Base-by-base conservation (phyloP, 1,140 invertebrate genomes). In the Cydia splendana region DNA sequence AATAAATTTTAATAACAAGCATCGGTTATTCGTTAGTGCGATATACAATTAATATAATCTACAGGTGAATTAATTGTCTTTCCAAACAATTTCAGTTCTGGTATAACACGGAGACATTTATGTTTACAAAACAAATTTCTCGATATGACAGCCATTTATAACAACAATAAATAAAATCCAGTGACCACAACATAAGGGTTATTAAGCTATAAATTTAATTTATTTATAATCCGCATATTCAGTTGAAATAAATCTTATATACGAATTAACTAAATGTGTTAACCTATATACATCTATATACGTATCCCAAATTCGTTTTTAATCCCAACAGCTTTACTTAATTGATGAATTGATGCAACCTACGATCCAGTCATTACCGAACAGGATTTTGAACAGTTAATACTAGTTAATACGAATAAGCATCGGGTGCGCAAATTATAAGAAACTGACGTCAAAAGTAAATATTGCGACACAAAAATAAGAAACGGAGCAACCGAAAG, bases 401-500 rank as follows among this genome's bases (percentile, higher is more conserved):
- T 5, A 24, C 20, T n/a, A 34, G 4, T 34, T 34, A 67, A 67
- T 5, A 24, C 20, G n/a, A n/a, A n/a, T n/a, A n/a, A 30, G 10
- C 10, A 38, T 15, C 30, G 15, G 34, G 34, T 0, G 15, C 38
- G 67, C 5, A 38, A 71, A n/a, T 69, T 6, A n/a, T 13, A 69
- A 69, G 12, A n/a, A 38, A 69, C 42, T 28, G 15, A 69, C 13
- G 7, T 18, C 53, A n/a, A 18, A 57, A 7, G 53, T 18, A 6
- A 18, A 57, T 57, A 10, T 62, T 24, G n/a, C 57, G 57, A 62
- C 57, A 24, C 9, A 24, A 62, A 62, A 62, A 18, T 18, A 57
- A 57, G 28, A 87, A 78, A 38, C 10, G 67, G 65, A 75, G 71
- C 73, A 20, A 79, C 51, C 67, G 65, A 76, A 78, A 77, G 75